These are phyloP conservation scores for Anastrepha obliqua DNA, from an alignment of 1,140 invertebrate genomes.

Conservation along the genomic window DNA sequence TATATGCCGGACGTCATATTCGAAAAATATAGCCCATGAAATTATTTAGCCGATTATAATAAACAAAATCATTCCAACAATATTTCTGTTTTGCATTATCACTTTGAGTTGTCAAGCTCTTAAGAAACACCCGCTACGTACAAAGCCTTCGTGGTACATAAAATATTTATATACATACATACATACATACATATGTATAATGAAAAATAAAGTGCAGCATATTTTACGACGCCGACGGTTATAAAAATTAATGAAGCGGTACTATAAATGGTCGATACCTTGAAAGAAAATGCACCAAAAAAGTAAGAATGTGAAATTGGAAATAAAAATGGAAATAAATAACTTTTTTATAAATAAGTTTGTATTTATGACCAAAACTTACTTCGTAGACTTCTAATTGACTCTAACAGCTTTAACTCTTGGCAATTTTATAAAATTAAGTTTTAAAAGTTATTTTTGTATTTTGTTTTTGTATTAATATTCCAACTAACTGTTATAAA, in stretches of 20 bases:
- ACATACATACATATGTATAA: not conserved
- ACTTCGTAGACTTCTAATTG: not conserved
- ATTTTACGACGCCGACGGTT: slow-evolving; percentile 18
- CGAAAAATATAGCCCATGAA: too few species aligned
- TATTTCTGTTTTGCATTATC: too few species aligned
- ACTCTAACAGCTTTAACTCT: not conserved
- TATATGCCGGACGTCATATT: too few species aligned
- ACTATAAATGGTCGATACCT: slow-evolving; percentile 37
- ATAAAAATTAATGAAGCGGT: slow-evolving; percentile 24
- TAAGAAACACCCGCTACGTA: too few species aligned
- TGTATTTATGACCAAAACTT: not conserved
- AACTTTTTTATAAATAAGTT: not conserved
- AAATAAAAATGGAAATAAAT: not conserved
- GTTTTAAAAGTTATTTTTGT: not conserved
- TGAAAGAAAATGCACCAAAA: slow-evolving; percentile 37
- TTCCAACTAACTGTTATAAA: slow-evolving; percentile 3
- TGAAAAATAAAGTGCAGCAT: slow-evolving; percentile 22
- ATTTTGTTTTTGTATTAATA: slow-evolving; percentile 17
- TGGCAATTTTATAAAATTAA: slow-evolving; percentile 32
- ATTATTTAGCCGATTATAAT: too few species aligned
- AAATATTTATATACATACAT: not conserved
- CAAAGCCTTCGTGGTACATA: too few species aligned
- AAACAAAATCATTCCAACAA: too few species aligned
- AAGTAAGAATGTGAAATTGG: not conserved
- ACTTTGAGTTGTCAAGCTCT: too few species aligned